Percentiles rank a stretch among this genome's conserved stretches.
Evolutionary conservation across 1,140 invertebrate genomes (phyloP).

Genomic region (Drosophila miranda): DNA sequence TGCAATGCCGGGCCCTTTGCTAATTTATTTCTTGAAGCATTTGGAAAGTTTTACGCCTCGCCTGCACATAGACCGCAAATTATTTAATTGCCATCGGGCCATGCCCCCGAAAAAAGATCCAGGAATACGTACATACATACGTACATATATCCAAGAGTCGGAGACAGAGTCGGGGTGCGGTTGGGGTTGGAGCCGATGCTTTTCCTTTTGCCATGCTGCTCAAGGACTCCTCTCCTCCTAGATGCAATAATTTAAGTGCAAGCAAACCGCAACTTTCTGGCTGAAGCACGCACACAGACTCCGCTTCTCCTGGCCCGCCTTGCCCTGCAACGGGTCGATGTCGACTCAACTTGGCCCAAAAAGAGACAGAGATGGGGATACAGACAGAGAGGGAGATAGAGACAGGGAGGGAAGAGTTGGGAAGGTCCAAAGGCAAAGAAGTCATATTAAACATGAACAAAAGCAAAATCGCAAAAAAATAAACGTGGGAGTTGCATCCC

Average conservation of each 20-base stretch:
- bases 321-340: slow-evolving; percentile 15
- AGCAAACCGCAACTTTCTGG: slow-evolving; percentile 71
- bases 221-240: slow-evolving; percentile 49
- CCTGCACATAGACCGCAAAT: slow-evolving; percentile 70
- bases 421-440: slow-evolving; percentile 46
- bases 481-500: slow-evolving; percentile 57
- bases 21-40: slow-evolving; percentile 64
- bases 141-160: not conserved
- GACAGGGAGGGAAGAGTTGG: not conserved
- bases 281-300: slow-evolving; percentile 49
- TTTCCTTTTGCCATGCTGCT: slow-evolving; percentile 26
- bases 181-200: slow-evolving; percentile 18
- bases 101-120: slow-evolving; percentile 20
- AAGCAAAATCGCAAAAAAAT: slow-evolving; percentile 40
- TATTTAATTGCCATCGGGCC: slow-evolving; percentile 72
- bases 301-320: not conserved
- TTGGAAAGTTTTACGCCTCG: slow-evolving; percentile 55
- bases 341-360: slow-evolving; percentile 20
- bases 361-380: not conserved
- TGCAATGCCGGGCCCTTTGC: slow-evolving; percentile 26
- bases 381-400: not conserved
- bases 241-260: slow-evolving; percentile 80
- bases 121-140: slow-evolving; percentile 10
- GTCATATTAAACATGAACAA: slow-evolving; percentile 78
- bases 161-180: not conserved